Base-by-base conservation (phyloP, 2,113 vertebrate genomes). In the crab-eating macaque (Macaca fascicularis) region DNA sequence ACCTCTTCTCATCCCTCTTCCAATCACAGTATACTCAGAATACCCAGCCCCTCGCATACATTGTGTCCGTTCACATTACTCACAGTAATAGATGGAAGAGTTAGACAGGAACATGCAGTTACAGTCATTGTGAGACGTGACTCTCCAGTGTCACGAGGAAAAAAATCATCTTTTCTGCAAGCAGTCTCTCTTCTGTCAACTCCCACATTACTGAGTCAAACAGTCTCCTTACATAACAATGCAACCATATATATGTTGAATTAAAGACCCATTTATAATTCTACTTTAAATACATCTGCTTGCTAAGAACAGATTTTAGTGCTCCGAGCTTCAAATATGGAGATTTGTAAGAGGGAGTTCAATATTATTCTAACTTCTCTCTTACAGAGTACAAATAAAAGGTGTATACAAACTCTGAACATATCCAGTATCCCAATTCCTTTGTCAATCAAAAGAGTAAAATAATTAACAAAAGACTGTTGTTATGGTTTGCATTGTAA, bases 221-320 rank as follows among this genome's bases (percentile, higher is more conserved):
- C 38, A 17, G 80, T 78, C 81, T 40, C 93, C 95, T 96, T 90
- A 85, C 67, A 0, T 97, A 92, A 93, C 25, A 12, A 75, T 92
- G 92, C 90, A n/a, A 94, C 98, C 96, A 96, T 97, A 72, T 93
- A 79, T 1, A 9, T 27, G 95, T 87, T 94, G 95, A 98, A 97
- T 98, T 98, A 97, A 93, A 76, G 97, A 64, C 78, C 89, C 82
- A 55, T 78, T 94, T 97, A 74, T 92, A 98, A 94, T 90, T 96
- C 93, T 50, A 90, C 96, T 89, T 83, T 84, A 67, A 93, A 93
- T 92, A 40, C 70, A 82, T 90, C 90, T 96, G 92, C 85, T 96
- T 93, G 91, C 81, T 83, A 80, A 95, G 85, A 94, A 93, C 89
- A 94, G 88, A 90, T 59, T 93, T 87, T 48, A 93, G 57, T 81